These are phyloP conservation scores for Heliconius ethilla DNA, from an alignment of 2,888 invertebrate species.

Conservation along the genomic window DNA sequence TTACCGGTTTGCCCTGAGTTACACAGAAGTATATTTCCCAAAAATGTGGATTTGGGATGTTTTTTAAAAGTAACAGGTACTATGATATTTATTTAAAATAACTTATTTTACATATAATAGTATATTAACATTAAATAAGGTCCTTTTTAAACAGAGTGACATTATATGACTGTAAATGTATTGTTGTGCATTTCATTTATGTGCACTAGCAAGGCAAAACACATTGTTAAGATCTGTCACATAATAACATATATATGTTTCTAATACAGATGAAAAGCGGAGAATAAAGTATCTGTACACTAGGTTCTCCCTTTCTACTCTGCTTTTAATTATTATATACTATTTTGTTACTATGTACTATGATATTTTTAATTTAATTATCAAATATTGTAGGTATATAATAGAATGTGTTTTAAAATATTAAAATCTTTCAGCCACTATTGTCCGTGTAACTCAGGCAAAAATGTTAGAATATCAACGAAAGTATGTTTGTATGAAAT, in stretches of 20 bases:
- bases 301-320: too few species aligned
- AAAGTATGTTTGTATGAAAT: constrained; percentile 89
- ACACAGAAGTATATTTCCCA: constrained; percentile 85
- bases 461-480: constrained; percentile 89
- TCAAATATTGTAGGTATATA: neutral
- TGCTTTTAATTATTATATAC: neutral
- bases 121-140: neutral
- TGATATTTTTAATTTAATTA: too few species aligned
- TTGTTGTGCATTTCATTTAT: too few species aligned
- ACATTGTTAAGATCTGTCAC: too few species aligned
- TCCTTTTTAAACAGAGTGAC: too few species aligned
- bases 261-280: neutral
- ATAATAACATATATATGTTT: too few species aligned
- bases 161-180: too few species aligned
- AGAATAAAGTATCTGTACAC: neutral
- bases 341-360: neutral
- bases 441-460: constrained; percentile 87
- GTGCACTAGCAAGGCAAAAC: too few species aligned
- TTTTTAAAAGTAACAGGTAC: constrained; percentile 89
- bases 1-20: constrained; percentile 87
- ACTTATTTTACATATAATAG: neutral
- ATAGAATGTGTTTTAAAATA: neutral
- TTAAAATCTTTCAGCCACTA: constrained; percentile 82
- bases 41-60: constrained; percentile 86
- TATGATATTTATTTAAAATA: constrained; percentile 10